A percentile compares a stretch with the other conserved stretches of the same genome.
Conservation (phyloP, 2,113 vertebrate genomes). For the Aldabrachelys gigantea region DNA sequence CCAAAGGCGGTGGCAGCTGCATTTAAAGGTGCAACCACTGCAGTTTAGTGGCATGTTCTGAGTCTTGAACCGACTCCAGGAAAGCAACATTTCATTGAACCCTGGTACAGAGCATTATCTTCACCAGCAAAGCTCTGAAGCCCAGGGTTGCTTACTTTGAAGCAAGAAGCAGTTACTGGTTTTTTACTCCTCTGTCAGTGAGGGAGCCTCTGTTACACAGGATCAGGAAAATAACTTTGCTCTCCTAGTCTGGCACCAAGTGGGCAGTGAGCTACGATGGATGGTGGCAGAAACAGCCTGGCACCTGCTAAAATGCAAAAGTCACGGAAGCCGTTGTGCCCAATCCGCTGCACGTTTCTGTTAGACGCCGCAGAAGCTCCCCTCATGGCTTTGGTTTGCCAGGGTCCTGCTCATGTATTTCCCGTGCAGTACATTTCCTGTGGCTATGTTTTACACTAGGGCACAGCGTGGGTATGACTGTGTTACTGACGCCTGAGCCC, state of each 20-base stretch:
- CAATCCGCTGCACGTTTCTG: background rate
- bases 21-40: background rate
- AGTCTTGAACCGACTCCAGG: background rate
- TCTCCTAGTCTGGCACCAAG: background rate
- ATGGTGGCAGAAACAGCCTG: background rate
- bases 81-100: background rate
- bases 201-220: background rate
- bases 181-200: background rate
- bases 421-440: background rate
- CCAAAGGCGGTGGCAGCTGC: background rate
- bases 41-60: background rate
- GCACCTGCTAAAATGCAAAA: background rate
- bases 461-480: background rate
- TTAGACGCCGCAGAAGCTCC: background rate
- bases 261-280: background rate
- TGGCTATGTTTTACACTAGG: background rate
- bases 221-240: background rate
- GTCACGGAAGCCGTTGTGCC: background rate
- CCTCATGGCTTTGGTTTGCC: background rate
- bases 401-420: background rate
- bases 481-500: background rate
- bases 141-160: rapidly evolving
- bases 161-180: background rate
- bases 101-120: rapidly evolving
- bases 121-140: background rate